A percentile compares a stretch with the other conserved stretches of the same genome.
These are phyloP conservation scores for Montipora efflorescens DNA, from an alignment of 64 coral and sea anemone genomes.

Conservation along the genomic window DNA sequence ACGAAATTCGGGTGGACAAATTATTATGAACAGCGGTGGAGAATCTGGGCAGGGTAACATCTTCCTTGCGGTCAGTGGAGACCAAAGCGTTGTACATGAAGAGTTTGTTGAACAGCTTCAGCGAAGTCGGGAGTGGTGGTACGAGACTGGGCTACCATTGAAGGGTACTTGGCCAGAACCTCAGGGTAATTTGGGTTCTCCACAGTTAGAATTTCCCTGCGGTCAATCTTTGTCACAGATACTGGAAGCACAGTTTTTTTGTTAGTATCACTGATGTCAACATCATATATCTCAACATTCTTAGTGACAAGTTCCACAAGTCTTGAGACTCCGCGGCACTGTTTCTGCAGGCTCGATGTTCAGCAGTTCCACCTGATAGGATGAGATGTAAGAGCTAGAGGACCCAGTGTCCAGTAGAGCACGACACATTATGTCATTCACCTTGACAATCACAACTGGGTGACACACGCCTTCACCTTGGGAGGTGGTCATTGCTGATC, in stretches of 20 bases:
- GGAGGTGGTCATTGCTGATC: constrained; percentile 28
- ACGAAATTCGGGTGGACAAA: no score
- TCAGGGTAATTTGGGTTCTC: constrained; percentile 48
- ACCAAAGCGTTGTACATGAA: no score
- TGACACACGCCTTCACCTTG: constrained; percentile 32
- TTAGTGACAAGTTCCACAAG: not conserved
- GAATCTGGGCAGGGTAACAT: no score
- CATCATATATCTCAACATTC: constrained; percentile 17
- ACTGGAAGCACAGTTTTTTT: constrained; percentile 11
- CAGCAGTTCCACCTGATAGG: constrained; percentile 20
- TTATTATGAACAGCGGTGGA: no score
- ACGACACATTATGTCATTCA: constrained; percentile 36
- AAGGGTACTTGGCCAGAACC: not conserved
- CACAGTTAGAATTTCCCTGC: constrained; percentile 18
- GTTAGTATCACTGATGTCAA: constrained; percentile 28
- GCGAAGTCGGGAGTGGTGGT: no score
- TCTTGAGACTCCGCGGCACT: constrained; percentile 14
- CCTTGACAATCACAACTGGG: constrained; percentile 48
- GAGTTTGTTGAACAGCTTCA: no score
- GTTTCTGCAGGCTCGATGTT: not conserved
- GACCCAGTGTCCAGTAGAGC: constrained; percentile 22
- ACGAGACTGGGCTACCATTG: not conserved
- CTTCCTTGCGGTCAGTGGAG: no score
- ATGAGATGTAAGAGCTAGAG: constrained; percentile 1
- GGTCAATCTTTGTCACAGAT: constrained; percentile 5